Percentiles rank a stretch among this genome's conserved stretches.
phyloP scores from a whole-genome alignment of 2,797 vertebrate genomes.

The Sebastes oblongus region DNA sequence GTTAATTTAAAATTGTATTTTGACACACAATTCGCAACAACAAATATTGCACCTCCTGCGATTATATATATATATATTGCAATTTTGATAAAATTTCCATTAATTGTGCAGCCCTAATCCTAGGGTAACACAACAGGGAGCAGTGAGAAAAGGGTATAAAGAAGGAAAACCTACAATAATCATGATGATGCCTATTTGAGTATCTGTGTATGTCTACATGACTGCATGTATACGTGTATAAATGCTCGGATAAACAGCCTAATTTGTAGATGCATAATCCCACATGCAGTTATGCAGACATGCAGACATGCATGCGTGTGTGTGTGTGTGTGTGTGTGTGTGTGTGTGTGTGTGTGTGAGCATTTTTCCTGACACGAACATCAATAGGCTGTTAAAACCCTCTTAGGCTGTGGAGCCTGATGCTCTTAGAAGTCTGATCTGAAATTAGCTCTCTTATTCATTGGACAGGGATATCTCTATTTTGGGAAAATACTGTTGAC shows the following conservation, averaged over 20 bases:
- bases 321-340: background rate
- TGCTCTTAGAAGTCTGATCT: slow-evolving; percentile 32
- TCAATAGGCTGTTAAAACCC: slow-evolving; percentile 29
- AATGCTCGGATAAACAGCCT: background rate
- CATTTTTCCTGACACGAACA: slow-evolving; percentile 8
- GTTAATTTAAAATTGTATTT: too few species aligned
- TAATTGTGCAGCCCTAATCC: too few species aligned
- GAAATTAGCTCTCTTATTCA: slow-evolving; percentile 25
- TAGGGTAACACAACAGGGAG: background rate
- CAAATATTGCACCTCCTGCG: too few species aligned
- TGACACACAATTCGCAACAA: too few species aligned
- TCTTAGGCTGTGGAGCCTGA: slow-evolving; percentile 18
- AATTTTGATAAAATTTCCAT: too few species aligned
- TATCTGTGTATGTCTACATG: background rate
- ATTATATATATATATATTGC: too few species aligned
- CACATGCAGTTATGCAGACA: background rate
- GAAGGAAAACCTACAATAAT: background rate
- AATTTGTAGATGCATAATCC: background rate
- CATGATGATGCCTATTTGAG: background rate
- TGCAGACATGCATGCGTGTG: too few species aligned
- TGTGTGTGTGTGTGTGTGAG: slow-evolving; percentile 8
- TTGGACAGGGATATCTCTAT: slow-evolving; percentile 25
- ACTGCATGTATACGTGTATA: background rate
- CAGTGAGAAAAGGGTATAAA: background rate
- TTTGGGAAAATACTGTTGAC: slow-evolving; percentile 10